Evolutionary conservation across 2,888 invertebrate genomes (phyloP).

Genomic region (Hyles lineata): DNA sequence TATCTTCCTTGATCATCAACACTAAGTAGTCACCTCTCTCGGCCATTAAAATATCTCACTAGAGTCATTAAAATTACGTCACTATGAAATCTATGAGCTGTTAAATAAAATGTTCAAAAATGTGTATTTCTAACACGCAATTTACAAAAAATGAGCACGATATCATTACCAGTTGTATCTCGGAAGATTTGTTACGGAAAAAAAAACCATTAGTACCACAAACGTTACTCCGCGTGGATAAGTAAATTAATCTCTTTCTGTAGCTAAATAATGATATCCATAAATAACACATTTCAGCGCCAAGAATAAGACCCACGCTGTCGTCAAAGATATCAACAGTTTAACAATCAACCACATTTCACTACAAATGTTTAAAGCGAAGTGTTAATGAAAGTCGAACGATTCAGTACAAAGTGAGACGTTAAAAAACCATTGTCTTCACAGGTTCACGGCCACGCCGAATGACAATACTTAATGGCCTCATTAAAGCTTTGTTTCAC

Average conservation of each 20-base stretch:
- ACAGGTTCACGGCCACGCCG: slow-evolving; percentile 56
- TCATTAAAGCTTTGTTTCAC: slow-evolving; percentile 73
- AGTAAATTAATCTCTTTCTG: no score
- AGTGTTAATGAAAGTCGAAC: slow-evolving; percentile 23
- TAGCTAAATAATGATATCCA: background rate
- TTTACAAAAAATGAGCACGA: no score
- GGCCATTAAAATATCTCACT: background rate
- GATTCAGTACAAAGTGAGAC: slow-evolving; percentile 31
- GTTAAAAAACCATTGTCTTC: slow-evolving; percentile 50
- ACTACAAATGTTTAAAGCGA: background rate
- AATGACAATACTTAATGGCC: slow-evolving; percentile 67
- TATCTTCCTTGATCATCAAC: slow-evolving; percentile 22
- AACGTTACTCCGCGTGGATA: no score
- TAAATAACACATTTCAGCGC: slow-evolving; percentile 5
- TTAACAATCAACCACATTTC: slow-evolving; percentile 18
- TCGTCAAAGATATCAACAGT: slow-evolving; percentile 9
- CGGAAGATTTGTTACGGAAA: no score
- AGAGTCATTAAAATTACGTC: background rate
- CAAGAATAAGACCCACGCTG: slow-evolving; percentile 15
- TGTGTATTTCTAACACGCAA: background rate
- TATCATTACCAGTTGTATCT: no score
- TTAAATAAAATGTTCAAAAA: background rate
- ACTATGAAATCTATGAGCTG: background rate
- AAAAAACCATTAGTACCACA: no score
- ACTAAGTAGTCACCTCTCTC: background rate